Percentiles rank a stretch among this genome's conserved stretches.
Conservation (phyloP, 2,113 vertebrate species). For the Aegotheles bennettii region DNA sequence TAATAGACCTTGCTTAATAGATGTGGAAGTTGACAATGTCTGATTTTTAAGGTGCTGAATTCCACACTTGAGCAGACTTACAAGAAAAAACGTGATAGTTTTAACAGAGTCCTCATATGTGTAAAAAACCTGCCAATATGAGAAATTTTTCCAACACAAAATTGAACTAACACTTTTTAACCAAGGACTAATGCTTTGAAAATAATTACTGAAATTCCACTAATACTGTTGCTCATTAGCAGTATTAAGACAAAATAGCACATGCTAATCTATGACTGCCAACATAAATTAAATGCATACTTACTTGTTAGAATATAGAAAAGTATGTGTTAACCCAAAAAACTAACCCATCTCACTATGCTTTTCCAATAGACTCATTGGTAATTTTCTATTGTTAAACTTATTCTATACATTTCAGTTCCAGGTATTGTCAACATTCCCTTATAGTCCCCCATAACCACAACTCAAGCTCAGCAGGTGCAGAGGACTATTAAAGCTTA, state of each 20-base stretch:
- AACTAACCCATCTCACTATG: background rate
- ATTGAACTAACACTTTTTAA: background rate
- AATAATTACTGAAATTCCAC: background rate
- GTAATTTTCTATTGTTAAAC: background rate
- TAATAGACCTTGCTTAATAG: background rate
- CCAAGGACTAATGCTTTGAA: background rate
- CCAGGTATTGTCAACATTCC: background rate
- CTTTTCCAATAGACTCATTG: background rate
- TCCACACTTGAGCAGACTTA: background rate
- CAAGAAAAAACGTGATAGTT: accelerated
- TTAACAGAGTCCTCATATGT: background rate
- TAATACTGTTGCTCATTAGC: background rate
- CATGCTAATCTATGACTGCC: background rate
- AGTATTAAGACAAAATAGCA: background rate
- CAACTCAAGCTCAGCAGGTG: background rate
- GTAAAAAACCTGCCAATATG: background rate
- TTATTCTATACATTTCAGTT: background rate
- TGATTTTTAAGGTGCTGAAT: background rate
- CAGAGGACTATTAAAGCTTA: background rate
- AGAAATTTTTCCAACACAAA: background rate
- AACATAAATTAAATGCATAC: background rate
- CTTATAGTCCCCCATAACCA: background rate
- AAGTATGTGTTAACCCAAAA: background rate
- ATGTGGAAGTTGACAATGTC: background rate
- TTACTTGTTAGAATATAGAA: background rate